Percentiles rank a stretch among this genome's conserved stretches.
Conservation (phyloP, 2,888 invertebrate species). For the Dolichopus griseipennis region DNA sequence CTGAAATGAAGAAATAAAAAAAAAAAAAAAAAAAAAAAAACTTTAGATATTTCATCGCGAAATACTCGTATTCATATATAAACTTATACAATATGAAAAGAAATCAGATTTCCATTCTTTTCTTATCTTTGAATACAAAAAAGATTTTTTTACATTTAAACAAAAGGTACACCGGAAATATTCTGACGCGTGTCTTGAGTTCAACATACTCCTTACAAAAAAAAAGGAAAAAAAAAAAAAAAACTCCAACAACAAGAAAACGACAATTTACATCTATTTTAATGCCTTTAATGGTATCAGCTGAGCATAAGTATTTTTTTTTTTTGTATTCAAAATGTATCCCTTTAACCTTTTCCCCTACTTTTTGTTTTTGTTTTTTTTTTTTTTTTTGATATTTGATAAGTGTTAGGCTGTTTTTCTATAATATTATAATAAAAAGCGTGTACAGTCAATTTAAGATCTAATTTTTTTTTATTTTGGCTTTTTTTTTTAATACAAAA, state of each 20-base stretch:
- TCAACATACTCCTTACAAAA: constrained; percentile 11
- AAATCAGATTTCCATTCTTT: too few relatives aligned
- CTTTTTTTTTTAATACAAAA: too few relatives aligned
- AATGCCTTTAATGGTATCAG: background rate
- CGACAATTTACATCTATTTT: background rate
- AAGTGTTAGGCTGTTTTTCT: too few relatives aligned
- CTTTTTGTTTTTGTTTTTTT: too few relatives aligned
- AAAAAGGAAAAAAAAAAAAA: background rate
- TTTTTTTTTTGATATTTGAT: too few relatives aligned
- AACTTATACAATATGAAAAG: too few relatives aligned
- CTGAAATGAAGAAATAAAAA: background rate
- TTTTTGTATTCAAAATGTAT: background rate
- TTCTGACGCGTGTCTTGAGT: constrained; percentile 29
- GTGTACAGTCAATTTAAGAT: too few relatives aligned
- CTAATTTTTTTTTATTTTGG: too few relatives aligned
- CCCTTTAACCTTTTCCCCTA: background rate
- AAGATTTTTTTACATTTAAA: too few relatives aligned
- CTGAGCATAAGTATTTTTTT: background rate
- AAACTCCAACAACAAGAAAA: background rate
- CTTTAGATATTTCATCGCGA: background rate
- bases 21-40: background rate
- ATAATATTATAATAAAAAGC: too few relatives aligned
- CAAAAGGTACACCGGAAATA: constrained; percentile 25
- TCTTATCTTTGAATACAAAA: too few relatives aligned
- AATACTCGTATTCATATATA: background rate